Evolutionary conservation across 2,113 vertebrate species (phyloP).

Genomic region (Epinephelus fuscoguttatus): DNA sequence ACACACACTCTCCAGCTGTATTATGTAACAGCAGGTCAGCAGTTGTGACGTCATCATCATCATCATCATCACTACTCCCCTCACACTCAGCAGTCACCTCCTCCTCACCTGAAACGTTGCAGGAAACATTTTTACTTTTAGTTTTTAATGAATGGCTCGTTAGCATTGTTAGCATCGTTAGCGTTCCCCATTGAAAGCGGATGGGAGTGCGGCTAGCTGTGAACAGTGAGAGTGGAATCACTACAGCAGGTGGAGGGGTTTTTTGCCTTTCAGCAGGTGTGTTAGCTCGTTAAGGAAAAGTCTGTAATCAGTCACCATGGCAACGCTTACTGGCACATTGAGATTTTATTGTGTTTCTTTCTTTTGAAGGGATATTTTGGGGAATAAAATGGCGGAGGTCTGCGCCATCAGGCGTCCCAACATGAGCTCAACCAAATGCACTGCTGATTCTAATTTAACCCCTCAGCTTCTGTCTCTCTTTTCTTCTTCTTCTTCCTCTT

Average conservation of each 20-base stretch:
- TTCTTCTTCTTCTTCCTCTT: background rate
- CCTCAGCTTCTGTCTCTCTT: background rate
- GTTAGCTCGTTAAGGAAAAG: slow-evolving; percentile 3
- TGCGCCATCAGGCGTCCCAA: background rate
- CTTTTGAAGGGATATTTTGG: slow-evolving; percentile 25
- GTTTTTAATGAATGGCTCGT: slow-evolving; percentile 17
- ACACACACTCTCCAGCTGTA: slow-evolving; percentile 8
- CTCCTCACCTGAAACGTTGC: slow-evolving; percentile 8
- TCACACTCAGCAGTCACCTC: background rate
- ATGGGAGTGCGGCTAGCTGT: slow-evolving; percentile 6
- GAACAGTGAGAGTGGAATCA: background rate
- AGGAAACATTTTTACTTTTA: slow-evolving; percentile 29
- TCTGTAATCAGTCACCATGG: slow-evolving; percentile 40
- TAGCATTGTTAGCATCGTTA: slow-evolving; percentile 54
- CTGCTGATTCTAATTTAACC: slow-evolving; percentile 29
- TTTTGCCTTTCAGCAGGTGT: slow-evolving; percentile 20
- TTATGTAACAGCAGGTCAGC: background rate
- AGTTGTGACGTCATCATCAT: slow-evolving; percentile 10
- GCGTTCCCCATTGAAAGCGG: slow-evolving; percentile 5
- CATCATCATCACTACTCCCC: slow-evolving; percentile 18
- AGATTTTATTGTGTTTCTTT: slow-evolving; percentile 48
- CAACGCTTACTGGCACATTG: slow-evolving; percentile 37
- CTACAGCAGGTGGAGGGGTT: slow-evolving; percentile 13
- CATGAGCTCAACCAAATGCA: slow-evolving; percentile 20
- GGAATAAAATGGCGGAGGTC: background rate